These are phyloP conservation scores for Thereuonema tuberculata DNA, from an alignment of 1,140 invertebrate genomes.

Conservation along the genomic window DNA sequence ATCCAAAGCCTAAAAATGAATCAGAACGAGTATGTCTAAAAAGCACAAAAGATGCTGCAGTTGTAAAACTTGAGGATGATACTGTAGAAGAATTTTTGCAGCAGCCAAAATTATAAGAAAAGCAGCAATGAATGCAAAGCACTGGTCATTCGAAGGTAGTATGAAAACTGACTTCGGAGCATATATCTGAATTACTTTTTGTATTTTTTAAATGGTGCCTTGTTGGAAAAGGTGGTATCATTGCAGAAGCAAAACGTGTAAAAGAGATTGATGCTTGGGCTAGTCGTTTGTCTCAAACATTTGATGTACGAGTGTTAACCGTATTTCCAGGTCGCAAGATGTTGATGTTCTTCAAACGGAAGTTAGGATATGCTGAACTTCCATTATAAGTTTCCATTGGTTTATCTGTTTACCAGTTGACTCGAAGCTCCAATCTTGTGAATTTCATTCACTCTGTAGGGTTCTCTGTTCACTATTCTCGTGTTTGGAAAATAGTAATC, in stretches of 20 bases:
- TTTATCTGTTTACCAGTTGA: constrained; percentile 7
- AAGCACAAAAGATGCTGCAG: not conserved
- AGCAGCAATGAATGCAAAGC: not conserved
- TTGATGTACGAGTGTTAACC: not conserved
- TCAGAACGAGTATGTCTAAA: not conserved
- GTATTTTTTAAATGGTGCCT: not conserved
- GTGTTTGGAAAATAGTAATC: constrained; percentile 8
- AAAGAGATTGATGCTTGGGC: not conserved
- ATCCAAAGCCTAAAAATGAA: not conserved
- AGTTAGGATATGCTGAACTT: not conserved
- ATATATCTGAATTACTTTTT: not conserved
- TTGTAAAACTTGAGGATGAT: not conserved
- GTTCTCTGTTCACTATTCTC: constrained; percentile 11
- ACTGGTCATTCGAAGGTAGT: not conserved
- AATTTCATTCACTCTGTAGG: constrained; percentile 5
- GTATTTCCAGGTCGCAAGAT: not conserved
- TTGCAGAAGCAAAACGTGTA: not conserved
- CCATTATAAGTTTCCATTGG: constrained; percentile 12
- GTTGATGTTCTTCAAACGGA: too few species aligned
- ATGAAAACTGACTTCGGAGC: not conserved
- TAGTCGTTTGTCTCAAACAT: not conserved
- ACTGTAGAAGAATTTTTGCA: not conserved
- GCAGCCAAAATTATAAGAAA: not conserved
- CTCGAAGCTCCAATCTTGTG: constrained; percentile 6
- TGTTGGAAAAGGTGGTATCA: not conserved